Conservation (phyloP, 2,888 invertebrate genomes). For the Coelopa pilipes region DNA sequence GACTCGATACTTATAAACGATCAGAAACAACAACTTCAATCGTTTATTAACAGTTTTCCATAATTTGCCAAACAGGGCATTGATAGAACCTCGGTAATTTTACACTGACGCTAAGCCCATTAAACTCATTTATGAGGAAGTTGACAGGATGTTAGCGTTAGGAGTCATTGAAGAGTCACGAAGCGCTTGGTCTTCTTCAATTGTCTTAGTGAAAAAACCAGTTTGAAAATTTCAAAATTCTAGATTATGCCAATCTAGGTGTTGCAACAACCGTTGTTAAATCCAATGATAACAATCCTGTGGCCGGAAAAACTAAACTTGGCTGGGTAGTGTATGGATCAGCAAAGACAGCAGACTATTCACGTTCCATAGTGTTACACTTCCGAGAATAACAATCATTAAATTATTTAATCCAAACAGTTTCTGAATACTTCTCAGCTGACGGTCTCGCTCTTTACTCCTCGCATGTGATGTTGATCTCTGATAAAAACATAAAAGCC, state of each 20-base stretch:
- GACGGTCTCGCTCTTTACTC: constrained; percentile 13
- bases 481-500: constrained; percentile 24
- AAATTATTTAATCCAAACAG: neutral
- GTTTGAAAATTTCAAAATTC: too few species aligned
- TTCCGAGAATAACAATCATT: constrained; percentile 15
- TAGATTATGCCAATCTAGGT: too few species aligned
- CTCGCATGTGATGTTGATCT: constrained; percentile 11
- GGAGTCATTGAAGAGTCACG: too few species aligned
- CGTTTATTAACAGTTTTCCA: too few species aligned
- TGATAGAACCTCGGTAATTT: constrained; percentile 30
- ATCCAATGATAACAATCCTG: neutral
- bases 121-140: constrained; percentile 44
- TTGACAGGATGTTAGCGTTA: too few species aligned
- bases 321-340: neutral
- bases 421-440: constrained; percentile 22
- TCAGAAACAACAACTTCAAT: constrained; percentile 1
- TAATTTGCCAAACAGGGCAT: too few species aligned
- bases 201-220: too few species aligned
- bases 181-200: too few species aligned
- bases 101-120: constrained; percentile 35
- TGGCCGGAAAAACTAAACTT: neutral
- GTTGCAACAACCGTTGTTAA: too few species aligned
- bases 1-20: too few species aligned
- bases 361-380: constrained; percentile 17
- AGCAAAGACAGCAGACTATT: neutral